Base-by-base conservation (phyloP, 2,113 vertebrate genomes). In the Scalopus aquaticus region DNA sequence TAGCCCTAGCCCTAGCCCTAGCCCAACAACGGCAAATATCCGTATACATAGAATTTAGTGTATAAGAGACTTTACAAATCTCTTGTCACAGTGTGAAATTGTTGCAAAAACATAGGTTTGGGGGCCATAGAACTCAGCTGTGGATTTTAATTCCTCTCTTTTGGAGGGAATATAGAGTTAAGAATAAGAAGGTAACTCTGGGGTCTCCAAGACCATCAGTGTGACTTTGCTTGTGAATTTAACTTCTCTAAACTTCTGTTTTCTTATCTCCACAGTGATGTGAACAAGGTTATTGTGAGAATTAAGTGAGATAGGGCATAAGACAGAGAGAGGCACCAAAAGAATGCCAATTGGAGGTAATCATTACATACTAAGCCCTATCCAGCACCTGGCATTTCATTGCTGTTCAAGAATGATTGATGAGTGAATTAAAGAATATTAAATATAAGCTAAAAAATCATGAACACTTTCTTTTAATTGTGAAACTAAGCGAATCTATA, bases 1-100 rank as follows among this genome's bases (percentile, higher is more conserved):
- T 11, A 13, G 1, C 22, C 24, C 17, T 2, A 20, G 1, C 22
- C 24, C 17, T 2, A 20, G 6, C 12, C 13, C 13, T 11, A 13
- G 1, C 22, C 24, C 17, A n/a, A n/a, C 2, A 20, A 19, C 30
- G 35, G 1, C 30, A 35, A 56, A 6, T 39, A 4, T 70, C 56
- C 32, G 49, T 16, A 35, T 22, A 58, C 24, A 26, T 37, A 90
- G 32, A 79, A 11, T 17, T 6, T 24, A 79, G 37, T 37, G 5
- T 8, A 4, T 10, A 39, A 17, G 67, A 20, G 3, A 46, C 11
- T 46, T 54, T 72, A 17, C 7, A 39, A 42, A 49, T 46, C 10
- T 37, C 44, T 32, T 16, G 37, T 70, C 19, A 22, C 62, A 5
- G 24, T 42, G 70, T 22, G 54, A 88, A 5, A 7, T 5, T 46